These are phyloP conservation scores for Diplodus sargus DNA, from an alignment of 2,797 vertebrate genomes.

Conservation along the genomic window DNA sequence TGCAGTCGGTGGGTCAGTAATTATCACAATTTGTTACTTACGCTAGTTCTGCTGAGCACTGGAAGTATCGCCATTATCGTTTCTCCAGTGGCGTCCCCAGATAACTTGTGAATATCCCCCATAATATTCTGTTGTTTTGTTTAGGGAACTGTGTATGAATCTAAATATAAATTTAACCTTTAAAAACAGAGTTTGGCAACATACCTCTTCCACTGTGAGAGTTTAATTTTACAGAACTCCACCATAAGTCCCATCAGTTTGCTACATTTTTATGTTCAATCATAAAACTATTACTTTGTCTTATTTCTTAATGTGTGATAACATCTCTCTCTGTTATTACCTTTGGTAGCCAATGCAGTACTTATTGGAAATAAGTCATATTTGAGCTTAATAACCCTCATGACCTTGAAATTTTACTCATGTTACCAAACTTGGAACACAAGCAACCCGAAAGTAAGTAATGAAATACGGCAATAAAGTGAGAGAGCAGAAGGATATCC, in stretches of 20 bases:
- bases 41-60: too few relatives aligned
- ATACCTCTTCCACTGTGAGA: background rate
- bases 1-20: too few relatives aligned
- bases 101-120: background rate
- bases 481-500: conserved; percentile 3
- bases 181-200: background rate
- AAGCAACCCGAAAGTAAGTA: background rate
- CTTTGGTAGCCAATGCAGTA: background rate
- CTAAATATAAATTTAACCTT: background rate
- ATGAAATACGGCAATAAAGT: conserved; percentile 3
- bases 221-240: background rate
- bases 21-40: too few relatives aligned
- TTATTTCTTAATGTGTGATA: background rate
- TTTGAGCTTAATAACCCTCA: background rate
- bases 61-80: too few relatives aligned
- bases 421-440: background rate
- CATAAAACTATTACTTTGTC: background rate
- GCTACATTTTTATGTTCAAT: background rate
- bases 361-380: background rate
- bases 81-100: too few relatives aligned
- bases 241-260: background rate
- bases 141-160: background rate
- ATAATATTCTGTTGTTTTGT: background rate
- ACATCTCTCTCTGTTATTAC: background rate
- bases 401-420: background rate